Conservation (phyloP, 2,113 vertebrate genomes). For the Dromaius novaehollandiae region DNA sequence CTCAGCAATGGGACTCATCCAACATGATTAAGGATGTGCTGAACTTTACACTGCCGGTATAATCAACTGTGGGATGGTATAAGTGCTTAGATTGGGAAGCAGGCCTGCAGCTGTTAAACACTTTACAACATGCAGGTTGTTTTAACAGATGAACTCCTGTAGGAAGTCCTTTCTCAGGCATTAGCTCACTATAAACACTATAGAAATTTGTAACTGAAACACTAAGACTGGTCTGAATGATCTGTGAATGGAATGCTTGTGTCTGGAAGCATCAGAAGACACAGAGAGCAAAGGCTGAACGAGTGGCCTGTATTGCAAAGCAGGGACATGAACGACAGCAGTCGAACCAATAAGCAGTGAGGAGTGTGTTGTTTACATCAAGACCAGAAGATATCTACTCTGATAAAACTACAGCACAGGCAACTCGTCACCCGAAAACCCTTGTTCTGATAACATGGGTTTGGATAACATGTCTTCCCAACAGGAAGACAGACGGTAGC, state of each 20-base stretch:
- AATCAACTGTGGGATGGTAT: not conserved
- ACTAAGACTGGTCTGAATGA: not conserved
- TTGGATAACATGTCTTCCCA: not conserved
- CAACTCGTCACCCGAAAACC: accelerated
- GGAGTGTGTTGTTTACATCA: not conserved
- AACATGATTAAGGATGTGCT: not conserved
- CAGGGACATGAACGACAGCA: accelerated
- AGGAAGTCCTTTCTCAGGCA: not conserved
- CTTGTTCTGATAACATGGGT: not conserved
- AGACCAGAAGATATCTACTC: not conserved
- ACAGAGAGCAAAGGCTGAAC: not conserved
- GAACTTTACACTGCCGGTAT: not conserved
- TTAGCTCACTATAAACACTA: not conserved
- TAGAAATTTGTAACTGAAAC: not conserved
- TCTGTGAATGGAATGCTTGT: not conserved
- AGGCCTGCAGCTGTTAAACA: not conserved
- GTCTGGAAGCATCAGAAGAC: not conserved
- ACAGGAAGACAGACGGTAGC: not conserved
- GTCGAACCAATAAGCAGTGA: not conserved
- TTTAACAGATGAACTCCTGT: not conserved
- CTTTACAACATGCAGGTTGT: not conserved
- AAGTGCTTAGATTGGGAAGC: not conserved
- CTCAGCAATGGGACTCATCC: not conserved
- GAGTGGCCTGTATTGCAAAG: not conserved
- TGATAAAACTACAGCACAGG: not conserved